Conservation (phyloP, 2,113 vertebrate species). For the Spilogale gracilis region DNA sequence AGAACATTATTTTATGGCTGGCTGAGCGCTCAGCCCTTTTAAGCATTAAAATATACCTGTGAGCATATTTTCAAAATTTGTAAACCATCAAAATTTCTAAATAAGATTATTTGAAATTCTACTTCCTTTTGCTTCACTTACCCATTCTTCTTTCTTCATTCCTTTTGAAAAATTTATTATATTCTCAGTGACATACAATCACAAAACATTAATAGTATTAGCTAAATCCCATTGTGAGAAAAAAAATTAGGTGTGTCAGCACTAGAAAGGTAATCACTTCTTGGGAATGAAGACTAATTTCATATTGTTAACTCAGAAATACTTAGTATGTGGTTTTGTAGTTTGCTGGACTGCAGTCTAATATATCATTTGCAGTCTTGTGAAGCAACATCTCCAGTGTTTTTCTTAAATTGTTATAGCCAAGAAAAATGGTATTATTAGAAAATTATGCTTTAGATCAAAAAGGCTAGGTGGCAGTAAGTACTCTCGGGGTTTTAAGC, state of each 20-base stretch:
- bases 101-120: not conserved
- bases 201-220: not conserved
- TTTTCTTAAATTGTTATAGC: constrained; percentile 53
- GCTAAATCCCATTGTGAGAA: not conserved
- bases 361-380: not conserved
- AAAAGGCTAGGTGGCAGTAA: not conserved
- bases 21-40: not conserved
- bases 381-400: not conserved
- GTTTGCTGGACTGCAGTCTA: constrained; percentile 13
- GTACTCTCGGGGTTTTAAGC: not conserved
- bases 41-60: constrained; percentile 29
- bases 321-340: not conserved
- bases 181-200: not conserved
- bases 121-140: not conserved
- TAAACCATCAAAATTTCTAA: not conserved
- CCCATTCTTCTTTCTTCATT: not conserved
- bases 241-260: not conserved
- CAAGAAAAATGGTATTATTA: constrained; percentile 27
- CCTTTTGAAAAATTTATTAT: not conserved
- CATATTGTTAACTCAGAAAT: constrained; percentile 48
- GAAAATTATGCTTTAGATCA: not conserved
- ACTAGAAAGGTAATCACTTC: not conserved
- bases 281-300: constrained; percentile 15
- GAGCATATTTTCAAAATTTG: not conserved
- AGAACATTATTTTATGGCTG: not conserved